Percentiles rank a stretch among this genome's conserved stretches.
Conservation (phyloP, 1,140 invertebrate species). For the Wiebesia pumilae region DNA sequence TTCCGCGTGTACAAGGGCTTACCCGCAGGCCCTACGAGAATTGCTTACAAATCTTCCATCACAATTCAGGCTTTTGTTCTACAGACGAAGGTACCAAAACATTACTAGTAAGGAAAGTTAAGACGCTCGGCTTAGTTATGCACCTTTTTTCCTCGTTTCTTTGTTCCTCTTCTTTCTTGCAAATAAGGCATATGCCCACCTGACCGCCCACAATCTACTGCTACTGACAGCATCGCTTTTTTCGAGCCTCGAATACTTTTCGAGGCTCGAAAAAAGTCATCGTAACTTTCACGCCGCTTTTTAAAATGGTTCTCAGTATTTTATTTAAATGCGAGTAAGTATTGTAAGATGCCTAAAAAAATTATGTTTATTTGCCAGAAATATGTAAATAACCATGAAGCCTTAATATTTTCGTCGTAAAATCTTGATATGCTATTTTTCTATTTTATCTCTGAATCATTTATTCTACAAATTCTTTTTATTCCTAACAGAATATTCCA, state of each 20-base stretch:
- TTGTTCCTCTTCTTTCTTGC: background rate
- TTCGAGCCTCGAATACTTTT: background rate
- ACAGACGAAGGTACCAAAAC: background rate
- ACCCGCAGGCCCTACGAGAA: constrained; percentile 25
- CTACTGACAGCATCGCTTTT: background rate
- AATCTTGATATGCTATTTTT: no score
- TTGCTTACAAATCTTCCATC: background rate
- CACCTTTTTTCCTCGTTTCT: background rate
- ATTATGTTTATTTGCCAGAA: no score
- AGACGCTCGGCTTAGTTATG: background rate
- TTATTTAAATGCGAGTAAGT: background rate
- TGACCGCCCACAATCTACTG: background rate
- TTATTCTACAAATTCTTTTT: no score
- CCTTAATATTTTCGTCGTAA: no score
- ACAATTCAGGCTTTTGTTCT: background rate
- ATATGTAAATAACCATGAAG: no score
- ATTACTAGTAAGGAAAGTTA: background rate
- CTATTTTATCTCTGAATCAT: no score
- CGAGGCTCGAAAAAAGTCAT: background rate
- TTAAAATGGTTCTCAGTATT: background rate
- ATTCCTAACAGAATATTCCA: no score
- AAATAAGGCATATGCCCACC: background rate
- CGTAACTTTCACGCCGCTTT: background rate
- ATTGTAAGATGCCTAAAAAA: no score
- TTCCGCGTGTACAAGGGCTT: constrained; percentile 6